Conservation (phyloP, 2,797 vertebrate genomes). For the Pseudopleuronectes americanus region DNA sequence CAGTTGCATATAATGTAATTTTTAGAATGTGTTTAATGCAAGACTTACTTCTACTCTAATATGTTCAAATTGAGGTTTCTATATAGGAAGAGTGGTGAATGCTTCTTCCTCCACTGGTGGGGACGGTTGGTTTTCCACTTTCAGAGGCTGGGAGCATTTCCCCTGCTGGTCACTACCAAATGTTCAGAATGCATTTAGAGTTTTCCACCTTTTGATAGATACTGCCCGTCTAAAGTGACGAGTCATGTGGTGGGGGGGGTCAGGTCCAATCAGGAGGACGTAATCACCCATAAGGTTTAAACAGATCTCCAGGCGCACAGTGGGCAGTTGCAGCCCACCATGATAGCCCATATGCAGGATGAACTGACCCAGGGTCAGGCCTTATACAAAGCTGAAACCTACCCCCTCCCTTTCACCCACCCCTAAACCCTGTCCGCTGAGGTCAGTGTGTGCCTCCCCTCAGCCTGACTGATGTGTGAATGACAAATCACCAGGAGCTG, state of each 20-base stretch:
- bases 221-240: slow-evolving; percentile 39
- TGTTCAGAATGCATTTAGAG: slow-evolving; percentile 9
- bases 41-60: too few species aligned
- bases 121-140: not conserved
- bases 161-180: slow-evolving; percentile 7
- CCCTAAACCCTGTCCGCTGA: slow-evolving; percentile 47
- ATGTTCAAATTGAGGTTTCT: not conserved
- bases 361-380: slow-evolving; percentile 36
- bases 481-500: slow-evolving; percentile 71
- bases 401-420: not conserved
- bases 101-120: not conserved
- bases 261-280: slow-evolving; percentile 21
- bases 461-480: slow-evolving; percentile 70
- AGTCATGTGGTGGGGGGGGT: slow-evolving; percentile 10
- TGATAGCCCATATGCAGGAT: slow-evolving; percentile 22
- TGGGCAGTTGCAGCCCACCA: slow-evolving; percentile 42
- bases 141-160: not conserved
- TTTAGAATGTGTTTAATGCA: too few species aligned
- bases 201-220: slow-evolving; percentile 15
- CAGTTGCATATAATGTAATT: too few species aligned
- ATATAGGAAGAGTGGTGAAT: too few species aligned
- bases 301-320: slow-evolving; percentile 43
- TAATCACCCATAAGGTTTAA: slow-evolving; percentile 40
- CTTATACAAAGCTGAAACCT: slow-evolving; percentile 40
- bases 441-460: slow-evolving; percentile 52